Percentiles rank a stretch among this genome's conserved stretches.
phyloP scores from a whole-genome alignment of 2,797 vertebrate species.

The Sylvilagus floridanus region DNA sequence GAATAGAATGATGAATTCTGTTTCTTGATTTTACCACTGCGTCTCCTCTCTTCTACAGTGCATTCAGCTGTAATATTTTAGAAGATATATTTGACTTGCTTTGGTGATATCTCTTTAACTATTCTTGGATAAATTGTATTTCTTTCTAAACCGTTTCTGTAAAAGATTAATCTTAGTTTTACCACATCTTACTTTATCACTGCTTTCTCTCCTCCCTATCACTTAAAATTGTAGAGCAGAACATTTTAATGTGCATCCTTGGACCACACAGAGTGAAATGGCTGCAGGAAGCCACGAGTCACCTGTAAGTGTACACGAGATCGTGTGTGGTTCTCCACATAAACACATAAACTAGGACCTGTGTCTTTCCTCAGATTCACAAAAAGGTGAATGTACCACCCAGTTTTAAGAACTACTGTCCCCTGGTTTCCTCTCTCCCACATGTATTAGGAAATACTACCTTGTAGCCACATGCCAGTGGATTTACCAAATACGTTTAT shows the following conservation, averaged over 20 bases:
- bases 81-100: not conserved
- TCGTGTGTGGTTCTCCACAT: not conserved
- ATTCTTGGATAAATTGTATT: not conserved
- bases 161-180: not conserved
- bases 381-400: not conserved
- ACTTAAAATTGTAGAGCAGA: slow-evolving; percentile 47
- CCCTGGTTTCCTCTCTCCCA: not conserved
- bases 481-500: not conserved
- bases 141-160: not conserved
- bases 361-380: not conserved
- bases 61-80: not conserved
- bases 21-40: not conserved
- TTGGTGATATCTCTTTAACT: not conserved
- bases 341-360: not conserved
- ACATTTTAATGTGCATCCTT: not conserved
- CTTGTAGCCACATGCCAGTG: not conserved
- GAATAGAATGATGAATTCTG: not conserved
- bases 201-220: not conserved
- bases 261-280: not conserved
- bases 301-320: not conserved
- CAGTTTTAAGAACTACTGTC: not conserved
- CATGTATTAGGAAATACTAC: not conserved
- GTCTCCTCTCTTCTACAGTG: not conserved
- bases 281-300: not conserved
- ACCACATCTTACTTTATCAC: not conserved